phyloP scores from a whole-genome alignment of 1,140 invertebrate genomes.

The Littorina saxatilis region DNA sequence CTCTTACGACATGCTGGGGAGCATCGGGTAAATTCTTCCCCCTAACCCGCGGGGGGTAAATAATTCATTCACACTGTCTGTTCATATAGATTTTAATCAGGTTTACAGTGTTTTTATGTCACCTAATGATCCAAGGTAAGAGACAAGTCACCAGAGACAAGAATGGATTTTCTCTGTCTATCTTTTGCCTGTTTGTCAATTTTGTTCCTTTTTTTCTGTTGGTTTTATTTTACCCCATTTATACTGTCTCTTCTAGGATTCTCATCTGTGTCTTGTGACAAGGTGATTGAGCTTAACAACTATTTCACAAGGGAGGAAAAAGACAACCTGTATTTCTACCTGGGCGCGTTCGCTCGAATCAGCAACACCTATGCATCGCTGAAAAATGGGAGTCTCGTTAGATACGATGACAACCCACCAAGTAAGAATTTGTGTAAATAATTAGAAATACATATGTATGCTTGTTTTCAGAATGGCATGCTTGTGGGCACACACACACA shows the following conservation, averaged over 20 bases:
- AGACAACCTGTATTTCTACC: conserved; percentile 45
- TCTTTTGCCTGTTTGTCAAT: neutral
- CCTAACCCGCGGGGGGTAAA: too few relatives aligned
- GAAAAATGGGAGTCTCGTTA: neutral
- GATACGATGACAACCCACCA: conserved; percentile 30
- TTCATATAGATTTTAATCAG: too few relatives aligned
- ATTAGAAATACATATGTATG: conserved; percentile 5
- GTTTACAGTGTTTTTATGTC: too few relatives aligned
- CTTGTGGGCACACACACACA: too few relatives aligned
- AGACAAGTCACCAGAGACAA: too few relatives aligned
- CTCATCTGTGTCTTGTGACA: conserved; percentile 48
- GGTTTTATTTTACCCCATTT: neutral
- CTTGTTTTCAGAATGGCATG: neutral
- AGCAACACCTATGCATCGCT: conserved; percentile 39
- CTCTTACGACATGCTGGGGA: too few relatives aligned
- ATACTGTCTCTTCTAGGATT: conserved; percentile 37
- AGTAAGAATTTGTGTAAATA: neutral
- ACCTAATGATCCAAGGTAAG: too few relatives aligned
- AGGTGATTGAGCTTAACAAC: conserved; percentile 40
- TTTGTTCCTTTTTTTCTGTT: neutral
- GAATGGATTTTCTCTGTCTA: too few relatives aligned
- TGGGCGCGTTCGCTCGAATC: conserved; percentile 54
- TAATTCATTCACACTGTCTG: too few relatives aligned
- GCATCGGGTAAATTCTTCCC: too few relatives aligned
- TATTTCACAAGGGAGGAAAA: conserved; percentile 28